Evolutionary conservation across 2,797 vertebrate species (phyloP).

Genomic region (Hafferia zeledoni): DNA sequence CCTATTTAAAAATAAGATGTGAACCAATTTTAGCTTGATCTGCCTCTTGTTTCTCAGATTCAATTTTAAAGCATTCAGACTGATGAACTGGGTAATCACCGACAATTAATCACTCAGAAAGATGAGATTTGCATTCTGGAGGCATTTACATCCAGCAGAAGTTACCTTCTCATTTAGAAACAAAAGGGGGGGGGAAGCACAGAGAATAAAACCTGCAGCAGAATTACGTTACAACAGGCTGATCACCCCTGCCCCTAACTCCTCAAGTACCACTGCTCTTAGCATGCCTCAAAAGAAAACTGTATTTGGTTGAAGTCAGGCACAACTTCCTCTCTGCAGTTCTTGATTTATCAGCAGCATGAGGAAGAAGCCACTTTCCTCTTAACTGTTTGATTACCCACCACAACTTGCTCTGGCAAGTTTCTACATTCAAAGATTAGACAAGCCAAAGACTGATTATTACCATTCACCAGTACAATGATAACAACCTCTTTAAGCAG

Average conservation of each 20-base stretch:
- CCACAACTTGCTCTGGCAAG: neutral
- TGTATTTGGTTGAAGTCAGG: neutral
- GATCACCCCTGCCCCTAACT: neutral
- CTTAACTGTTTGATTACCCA: neutral
- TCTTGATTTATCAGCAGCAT: neutral
- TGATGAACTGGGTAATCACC: neutral
- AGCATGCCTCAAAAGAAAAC: neutral
- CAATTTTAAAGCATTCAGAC: neutral
- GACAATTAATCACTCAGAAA: neutral
- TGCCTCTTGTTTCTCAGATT: neutral
- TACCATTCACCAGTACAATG: neutral
- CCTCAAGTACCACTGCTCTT: neutral
- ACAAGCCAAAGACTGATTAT: neutral
- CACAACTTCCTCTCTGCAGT: neutral
- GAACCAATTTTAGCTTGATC: neutral
- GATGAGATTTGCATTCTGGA: neutral
- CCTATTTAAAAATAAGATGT: slow-evolving; percentile 7
- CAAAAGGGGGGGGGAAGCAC: neutral
- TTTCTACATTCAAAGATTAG: neutral
- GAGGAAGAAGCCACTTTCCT: neutral
- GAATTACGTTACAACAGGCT: neutral
- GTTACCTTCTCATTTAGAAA: neutral
- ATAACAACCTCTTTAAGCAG: neutral
- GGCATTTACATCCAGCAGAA: neutral
- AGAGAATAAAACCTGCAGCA: neutral